Evolutionary conservation across 2,797 vertebrate species (phyloP).

Genomic region (Limnodromus scolopaceus): DNA sequence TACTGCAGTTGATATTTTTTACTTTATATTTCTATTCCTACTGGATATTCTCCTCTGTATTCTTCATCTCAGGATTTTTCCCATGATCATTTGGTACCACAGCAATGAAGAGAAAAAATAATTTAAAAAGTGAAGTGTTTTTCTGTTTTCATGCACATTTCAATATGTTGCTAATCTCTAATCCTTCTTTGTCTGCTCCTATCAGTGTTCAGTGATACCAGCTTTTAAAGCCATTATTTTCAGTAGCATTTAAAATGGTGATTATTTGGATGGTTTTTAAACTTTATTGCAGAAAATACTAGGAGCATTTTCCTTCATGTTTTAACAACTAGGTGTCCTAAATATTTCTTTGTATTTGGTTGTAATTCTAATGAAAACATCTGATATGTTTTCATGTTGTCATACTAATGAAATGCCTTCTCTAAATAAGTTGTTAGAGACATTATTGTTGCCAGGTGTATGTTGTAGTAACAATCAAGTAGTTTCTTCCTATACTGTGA

Average conservation of each 20-base stretch:
- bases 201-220: background rate
- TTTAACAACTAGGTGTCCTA: background rate
- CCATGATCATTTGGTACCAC: constrained; percentile 11
- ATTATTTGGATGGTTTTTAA: background rate
- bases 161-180: constrained; percentile 19
- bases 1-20: constrained; percentile 70
- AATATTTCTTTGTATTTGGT: background rate
- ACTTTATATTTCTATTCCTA: constrained; percentile 73
- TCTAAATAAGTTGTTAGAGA: background rate
- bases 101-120: background rate
- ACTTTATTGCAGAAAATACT: background rate
- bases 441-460: background rate
- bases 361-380: background rate
- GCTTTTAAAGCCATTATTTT: background rate
- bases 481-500: background rate
- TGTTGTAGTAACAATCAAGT: background rate
- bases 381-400: background rate
- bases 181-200: constrained; percentile 30
- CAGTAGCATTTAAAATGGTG: background rate
- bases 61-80: constrained; percentile 61
- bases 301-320: background rate
- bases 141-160: constrained; percentile 34
- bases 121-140: background rate
- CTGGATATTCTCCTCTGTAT: constrained; percentile 76
- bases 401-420: background rate